Conservation (phyloP, 2,113 vertebrate genomes). For the Saimiri boliviensis region DNA sequence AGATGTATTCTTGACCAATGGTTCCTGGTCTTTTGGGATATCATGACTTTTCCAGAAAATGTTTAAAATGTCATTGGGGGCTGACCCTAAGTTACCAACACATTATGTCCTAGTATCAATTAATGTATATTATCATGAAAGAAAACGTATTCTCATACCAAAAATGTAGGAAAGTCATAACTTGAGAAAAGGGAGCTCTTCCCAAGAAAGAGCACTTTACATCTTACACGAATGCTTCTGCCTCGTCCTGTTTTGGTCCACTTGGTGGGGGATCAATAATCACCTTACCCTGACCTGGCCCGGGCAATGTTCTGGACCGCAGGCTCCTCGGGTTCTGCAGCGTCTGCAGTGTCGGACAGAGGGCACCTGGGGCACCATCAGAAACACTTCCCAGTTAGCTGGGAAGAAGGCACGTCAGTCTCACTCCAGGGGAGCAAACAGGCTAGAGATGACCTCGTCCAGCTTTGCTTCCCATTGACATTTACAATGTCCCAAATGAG, state of each 20-base stretch:
- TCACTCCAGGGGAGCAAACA: neutral
- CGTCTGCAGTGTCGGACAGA: neutral
- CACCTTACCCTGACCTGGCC: neutral
- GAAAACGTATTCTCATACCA: neutral
- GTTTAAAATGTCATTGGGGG: neutral
- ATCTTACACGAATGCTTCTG: neutral
- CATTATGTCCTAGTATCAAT: neutral
- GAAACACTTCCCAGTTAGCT: neutral
- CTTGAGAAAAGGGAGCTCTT: neutral
- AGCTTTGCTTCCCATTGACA: neutral
- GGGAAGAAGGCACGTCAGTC: neutral
- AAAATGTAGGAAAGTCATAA: neutral
- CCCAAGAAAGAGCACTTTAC: neutral
- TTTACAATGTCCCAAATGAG: neutral
- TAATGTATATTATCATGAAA: neutral
- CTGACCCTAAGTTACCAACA: neutral
- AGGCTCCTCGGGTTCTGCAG: neutral
- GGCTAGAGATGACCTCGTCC: neutral
- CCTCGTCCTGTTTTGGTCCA: neutral
- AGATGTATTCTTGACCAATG: neutral
- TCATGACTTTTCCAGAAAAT: neutral
- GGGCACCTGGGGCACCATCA: neutral
- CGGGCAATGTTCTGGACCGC: neutral
- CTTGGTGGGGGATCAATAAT: no score
- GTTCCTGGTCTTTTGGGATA: neutral